phyloP scores from a whole-genome alignment of 1,140 invertebrate genomes.

The Copidosoma floridanum region DNA sequence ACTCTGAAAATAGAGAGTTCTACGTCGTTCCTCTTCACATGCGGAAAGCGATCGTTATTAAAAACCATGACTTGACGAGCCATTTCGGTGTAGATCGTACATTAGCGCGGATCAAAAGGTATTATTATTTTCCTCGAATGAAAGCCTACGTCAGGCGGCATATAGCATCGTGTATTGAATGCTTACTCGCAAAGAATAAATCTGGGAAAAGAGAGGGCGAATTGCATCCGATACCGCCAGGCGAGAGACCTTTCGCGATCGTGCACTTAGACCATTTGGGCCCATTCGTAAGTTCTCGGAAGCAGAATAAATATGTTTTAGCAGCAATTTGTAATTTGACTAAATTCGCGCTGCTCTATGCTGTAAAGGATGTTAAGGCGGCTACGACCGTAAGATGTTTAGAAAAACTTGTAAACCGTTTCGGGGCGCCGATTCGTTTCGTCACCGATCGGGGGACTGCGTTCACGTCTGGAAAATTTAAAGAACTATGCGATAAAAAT shows the following conservation, averaged over 20 bases:
- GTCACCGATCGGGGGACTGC: slow-evolving; percentile 20
- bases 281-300: slow-evolving; percentile 3
- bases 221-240: slow-evolving; percentile 20
- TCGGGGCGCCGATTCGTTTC: slow-evolving; percentile 26
- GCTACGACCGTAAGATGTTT: slow-evolving; percentile 3
- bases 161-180: slow-evolving; percentile 20
- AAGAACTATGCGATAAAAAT: slow-evolving; percentile 28
- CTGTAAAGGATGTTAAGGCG: background rate
- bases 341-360: slow-evolving; percentile 14
- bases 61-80: slow-evolving; percentile 7
- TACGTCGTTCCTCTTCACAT: slow-evolving; percentile 16
- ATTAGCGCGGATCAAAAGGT: background rate
- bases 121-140: slow-evolving; percentile 24
- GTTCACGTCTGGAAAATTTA: slow-evolving; percentile 24
- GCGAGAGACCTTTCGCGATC: slow-evolving; percentile 10
- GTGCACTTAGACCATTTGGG: slow-evolving; percentile 26
- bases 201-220: slow-evolving; percentile 19
- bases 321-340: slow-evolving; percentile 20
- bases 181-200: slow-evolving; percentile 26
- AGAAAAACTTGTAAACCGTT: slow-evolving; percentile 14
- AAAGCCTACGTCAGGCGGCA: slow-evolving; percentile 13
- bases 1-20: background rate
- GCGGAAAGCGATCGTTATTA: slow-evolving; percentile 16
- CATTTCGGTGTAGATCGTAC: slow-evolving; percentile 16
- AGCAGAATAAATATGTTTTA: slow-evolving; percentile 24